phyloP scores from a whole-genome alignment of 2,113 vertebrate species.

The Pipra filicauda region DNA sequence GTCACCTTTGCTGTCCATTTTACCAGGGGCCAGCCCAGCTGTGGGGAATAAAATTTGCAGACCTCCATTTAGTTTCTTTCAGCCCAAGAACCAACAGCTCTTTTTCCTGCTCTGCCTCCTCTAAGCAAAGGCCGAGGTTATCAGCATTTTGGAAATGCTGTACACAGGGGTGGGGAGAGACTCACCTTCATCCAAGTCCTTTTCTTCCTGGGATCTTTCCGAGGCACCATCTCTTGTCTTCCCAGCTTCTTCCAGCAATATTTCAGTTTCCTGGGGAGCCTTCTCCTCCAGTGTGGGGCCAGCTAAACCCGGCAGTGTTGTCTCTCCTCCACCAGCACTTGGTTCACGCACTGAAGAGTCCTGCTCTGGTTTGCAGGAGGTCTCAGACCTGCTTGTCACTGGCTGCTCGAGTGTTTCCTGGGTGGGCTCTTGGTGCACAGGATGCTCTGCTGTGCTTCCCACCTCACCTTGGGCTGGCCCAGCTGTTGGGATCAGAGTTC shows the following conservation, averaged over 20 bases:
- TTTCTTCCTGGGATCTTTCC: neutral
- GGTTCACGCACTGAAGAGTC: neutral
- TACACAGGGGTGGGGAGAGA: neutral
- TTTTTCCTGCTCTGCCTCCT: neutral
- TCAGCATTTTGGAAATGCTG: neutral
- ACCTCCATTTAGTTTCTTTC: neutral
- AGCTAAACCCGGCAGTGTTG: neutral
- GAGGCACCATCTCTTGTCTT: neutral
- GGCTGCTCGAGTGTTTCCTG: neutral
- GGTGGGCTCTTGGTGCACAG: neutral
- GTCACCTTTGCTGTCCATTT: neutral
- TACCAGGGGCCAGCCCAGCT: conserved; percentile 8
- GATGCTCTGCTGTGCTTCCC: neutral
- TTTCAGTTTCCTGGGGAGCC: neutral
- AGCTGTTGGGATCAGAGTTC: conserved; percentile 25
- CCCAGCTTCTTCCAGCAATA: neutral
- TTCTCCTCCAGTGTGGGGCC: neutral
- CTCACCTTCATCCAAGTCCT: neutral
- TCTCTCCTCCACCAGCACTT: neutral
- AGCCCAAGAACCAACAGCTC: neutral
- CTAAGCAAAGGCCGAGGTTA: neutral
- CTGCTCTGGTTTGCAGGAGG: neutral
- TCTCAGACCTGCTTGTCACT: neutral
- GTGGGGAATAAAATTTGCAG: conserved; percentile 28
- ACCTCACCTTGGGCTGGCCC: neutral